Evolutionary conservation across 2,888 invertebrate species (phyloP).

Genomic region (Lucinisca nassula): DNA sequence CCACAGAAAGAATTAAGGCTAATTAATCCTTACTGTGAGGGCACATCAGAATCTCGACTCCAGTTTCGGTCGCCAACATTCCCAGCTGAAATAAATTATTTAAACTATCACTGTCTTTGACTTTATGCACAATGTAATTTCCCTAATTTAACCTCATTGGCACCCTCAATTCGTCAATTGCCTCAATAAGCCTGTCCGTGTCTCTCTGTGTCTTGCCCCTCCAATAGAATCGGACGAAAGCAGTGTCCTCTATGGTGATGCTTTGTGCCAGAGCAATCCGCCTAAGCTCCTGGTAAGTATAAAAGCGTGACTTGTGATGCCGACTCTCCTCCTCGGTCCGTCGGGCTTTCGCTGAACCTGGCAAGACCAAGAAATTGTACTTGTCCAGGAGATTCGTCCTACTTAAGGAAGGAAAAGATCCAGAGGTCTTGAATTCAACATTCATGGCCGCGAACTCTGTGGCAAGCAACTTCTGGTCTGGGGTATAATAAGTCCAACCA

Average conservation of each 20-base stretch:
- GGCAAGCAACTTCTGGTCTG: slow-evolving; percentile 32
- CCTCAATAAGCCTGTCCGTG: not conserved
- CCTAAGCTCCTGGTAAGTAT: slow-evolving; percentile 1
- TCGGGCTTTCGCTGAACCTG: slow-evolving; percentile 2
- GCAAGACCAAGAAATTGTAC: slow-evolving; percentile 22
- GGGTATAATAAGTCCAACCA: not conserved
- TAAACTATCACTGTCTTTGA: too few species aligned
- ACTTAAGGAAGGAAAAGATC: not conserved
- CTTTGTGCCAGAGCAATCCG: not conserved
- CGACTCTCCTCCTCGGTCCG: not conserved
- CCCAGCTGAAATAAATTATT: too few species aligned
- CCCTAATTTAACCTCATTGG: too few species aligned
- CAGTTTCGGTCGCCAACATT: too few species aligned
- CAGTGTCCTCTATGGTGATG: not conserved
- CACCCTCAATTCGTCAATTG: not conserved
- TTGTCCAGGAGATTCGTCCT: slow-evolving; percentile 21
- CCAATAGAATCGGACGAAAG: not conserved
- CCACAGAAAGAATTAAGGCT: too few species aligned
- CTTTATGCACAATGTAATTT: too few species aligned
- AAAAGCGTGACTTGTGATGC: slow-evolving; percentile 1
- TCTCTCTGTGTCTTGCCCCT: not conserved
- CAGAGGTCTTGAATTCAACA: not conserved
- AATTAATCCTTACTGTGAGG: too few species aligned
- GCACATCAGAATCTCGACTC: too few species aligned
- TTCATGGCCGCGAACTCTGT: slow-evolving; percentile 27